Conservation (phyloP, 2,797 vertebrate genomes). For the Typhlichthys eigenmanni region DNA sequence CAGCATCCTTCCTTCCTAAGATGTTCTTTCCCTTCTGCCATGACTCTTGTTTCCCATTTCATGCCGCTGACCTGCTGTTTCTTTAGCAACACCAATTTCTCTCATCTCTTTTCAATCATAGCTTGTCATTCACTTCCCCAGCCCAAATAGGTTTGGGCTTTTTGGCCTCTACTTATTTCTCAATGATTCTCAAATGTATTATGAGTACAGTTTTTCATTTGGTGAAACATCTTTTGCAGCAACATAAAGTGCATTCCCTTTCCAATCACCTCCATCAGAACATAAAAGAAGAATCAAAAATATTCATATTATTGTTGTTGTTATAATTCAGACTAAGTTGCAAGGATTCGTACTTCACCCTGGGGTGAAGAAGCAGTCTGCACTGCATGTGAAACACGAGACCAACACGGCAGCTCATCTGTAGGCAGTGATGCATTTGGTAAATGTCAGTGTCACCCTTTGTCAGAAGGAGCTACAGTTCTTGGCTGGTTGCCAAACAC, state of each 20-base stretch:
- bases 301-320: too few species aligned
- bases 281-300: too few species aligned
- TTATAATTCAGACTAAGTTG: neutral
- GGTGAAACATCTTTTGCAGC: too few species aligned
- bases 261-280: too few species aligned
- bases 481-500: conserved; percentile 11
- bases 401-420: neutral
- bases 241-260: too few species aligned
- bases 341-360: neutral
- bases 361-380: neutral
- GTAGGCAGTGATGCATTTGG: conserved; percentile 18
- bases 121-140: conserved; percentile 29
- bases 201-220: too few species aligned
- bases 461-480: conserved; percentile 36
- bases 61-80: conserved; percentile 51
- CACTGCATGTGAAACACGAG: conserved; percentile 7
- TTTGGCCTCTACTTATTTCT: too few species aligned
- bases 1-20: conserved; percentile 17
- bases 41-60: conserved; percentile 36
- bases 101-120: conserved; percentile 19
- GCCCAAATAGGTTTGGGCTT: too few species aligned
- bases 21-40: conserved; percentile 4
- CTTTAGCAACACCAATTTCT: conserved; percentile 41
- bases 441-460: conserved; percentile 16
- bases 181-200: too few species aligned